Evolutionary conservation across 2,797 vertebrate genomes (phyloP).

Genomic region (Dendrocincla fuliginosa): DNA sequence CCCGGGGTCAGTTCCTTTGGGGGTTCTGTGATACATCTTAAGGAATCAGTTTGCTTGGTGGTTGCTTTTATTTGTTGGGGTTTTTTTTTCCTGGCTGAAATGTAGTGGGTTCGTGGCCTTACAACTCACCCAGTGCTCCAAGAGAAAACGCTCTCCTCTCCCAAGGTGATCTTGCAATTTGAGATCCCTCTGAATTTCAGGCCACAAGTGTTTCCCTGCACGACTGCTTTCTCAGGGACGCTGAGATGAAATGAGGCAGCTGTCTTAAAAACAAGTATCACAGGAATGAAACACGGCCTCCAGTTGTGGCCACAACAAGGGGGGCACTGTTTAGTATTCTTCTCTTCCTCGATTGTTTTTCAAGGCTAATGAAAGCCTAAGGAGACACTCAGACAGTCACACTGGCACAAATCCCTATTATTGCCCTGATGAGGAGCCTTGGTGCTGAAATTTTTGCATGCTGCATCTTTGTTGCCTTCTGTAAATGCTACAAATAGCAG

Average conservation of each 20-base stretch:
- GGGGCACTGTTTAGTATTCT: neutral
- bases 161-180: neutral
- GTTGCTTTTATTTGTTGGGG: neutral
- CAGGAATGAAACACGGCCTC: neutral
- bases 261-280: neutral
- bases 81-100: neutral
- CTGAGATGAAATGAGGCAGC: neutral
- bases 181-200: neutral
- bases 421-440: neutral
- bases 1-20: neutral
- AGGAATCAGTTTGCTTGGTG: neutral
- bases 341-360: neutral
- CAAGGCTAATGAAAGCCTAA: neutral
- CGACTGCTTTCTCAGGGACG: neutral
- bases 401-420: neutral
- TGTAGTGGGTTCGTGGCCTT: neutral
- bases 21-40: neutral
- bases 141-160: neutral
- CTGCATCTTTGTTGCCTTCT: conserved; percentile 17
- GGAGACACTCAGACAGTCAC: neutral
- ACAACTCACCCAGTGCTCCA: neutral
- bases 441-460: neutral
- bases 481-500: conserved; percentile 28
- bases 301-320: neutral
- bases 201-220: neutral